Evolutionary conservation across 2,113 vertebrate genomes (phyloP), one percentile per base, ranked within the genome.

Genomic region (Acrocephalus kingi): DNA sequence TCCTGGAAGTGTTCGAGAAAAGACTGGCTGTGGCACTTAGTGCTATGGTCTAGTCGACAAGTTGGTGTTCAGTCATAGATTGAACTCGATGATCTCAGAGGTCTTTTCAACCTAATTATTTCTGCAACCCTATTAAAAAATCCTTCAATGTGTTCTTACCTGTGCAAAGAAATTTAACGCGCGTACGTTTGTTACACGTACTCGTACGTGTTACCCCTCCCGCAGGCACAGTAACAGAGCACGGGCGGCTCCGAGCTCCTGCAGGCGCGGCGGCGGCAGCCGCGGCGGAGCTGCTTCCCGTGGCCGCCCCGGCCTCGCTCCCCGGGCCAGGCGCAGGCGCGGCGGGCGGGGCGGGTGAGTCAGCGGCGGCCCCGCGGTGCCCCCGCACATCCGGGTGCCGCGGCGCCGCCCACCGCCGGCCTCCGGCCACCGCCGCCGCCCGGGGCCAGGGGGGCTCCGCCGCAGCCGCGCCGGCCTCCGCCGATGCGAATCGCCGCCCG

Each of bases 161-260:
- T 9, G 33, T 7, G 13, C 46, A 21, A 39, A 46, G 8, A 11
- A 14, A 23, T 28, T 6, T 6, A 35, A 19, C 4, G 23, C 33
- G 3, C 15, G 22, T 17, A 8, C 15, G 10, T 31, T 19, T 33
- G 23, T 21, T 23, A 15, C 45, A 9, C 22, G 11, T 23, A 6
- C 11, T 25, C 25, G 15, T 19, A 13, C 0, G 30, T 2, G 8
- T 7, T 6, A 6, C 2, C 21, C 6, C 35, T 19, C 7, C 25
- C 2, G 2, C 13, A 15, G 20, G 41, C 35, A 23, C n/a, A 7
- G 24, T 2, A 7, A 2, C 21, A 3, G 19, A 7, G 19, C n/a
- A 28, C 19, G 2, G 2, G 15, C 59, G 0, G 12, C 6, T 8
- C 12, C 33, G 3, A 3, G 6, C 4, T 1, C 41, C 77, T 1